Evolutionary conservation across 2,113 vertebrate species (phyloP), one percentile per base, ranked within the genome.

Genomic region (Silurus glanis): DNA sequence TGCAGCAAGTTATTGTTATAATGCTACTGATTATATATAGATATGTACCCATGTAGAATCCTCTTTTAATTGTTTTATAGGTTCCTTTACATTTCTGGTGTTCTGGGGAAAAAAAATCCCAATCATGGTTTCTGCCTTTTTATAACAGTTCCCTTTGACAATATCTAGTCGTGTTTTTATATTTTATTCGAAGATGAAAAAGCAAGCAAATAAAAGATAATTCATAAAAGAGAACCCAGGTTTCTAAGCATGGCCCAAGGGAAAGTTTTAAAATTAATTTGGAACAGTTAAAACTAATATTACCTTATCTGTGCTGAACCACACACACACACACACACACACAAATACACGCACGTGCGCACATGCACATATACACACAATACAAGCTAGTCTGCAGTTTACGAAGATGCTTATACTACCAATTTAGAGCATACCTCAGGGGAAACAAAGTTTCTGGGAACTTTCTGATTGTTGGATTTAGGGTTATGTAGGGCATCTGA

Each of bases 331-430:
- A 69, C 64, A 67, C 64, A 67, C 64, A 67, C 64, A 64, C 64
- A 66, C 64, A 66, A 23, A 64, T 23, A 64, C 61, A 64, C 19
- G n/a, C 21, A 64, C n/a, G 28, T 23, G 23, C 58, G 62, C 9
- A 47, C 5, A 78, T 53, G 58, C 53, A 58, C 79, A 81, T 75
- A 49, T 58, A 62, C 80, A 56, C 49, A 82, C 78, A 82, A 89
- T 91, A 62, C 80, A 90, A 88, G 88, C 79, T 86, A 84, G 64
- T 45, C 56, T 91, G 89, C 86, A 88, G 83, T 89, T 93, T 90
- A 45, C 7, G 72, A 90, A 92, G 64, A 75, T 91, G 90, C 89
- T 88, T 89, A 92, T 87, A 85, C 62, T 28, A 87, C 83, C 84
- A 84, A 82, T 90, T 90, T 47, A 83, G 28, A 87, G 85, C 80